These are phyloP conservation scores for Tetragonula clypearis DNA, from an alignment of 1,140 invertebrate species.

Conservation along the genomic window DNA sequence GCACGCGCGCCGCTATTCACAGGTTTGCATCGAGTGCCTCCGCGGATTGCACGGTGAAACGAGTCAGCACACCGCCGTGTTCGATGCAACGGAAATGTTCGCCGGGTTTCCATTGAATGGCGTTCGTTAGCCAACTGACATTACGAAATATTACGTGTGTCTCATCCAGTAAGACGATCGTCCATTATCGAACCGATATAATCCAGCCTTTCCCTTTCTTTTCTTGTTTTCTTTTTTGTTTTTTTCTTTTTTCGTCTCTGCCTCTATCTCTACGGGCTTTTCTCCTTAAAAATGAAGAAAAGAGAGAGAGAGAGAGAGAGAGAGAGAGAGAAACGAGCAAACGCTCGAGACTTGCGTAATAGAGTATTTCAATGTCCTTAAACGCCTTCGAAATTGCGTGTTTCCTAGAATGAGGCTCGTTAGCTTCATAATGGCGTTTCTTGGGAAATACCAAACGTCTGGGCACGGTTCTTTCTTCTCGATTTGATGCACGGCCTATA, in stretches of 20 bases:
- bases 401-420: background rate
- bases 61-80: slow-evolving; percentile 5
- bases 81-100: slow-evolving; percentile 40
- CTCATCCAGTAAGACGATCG: slow-evolving; percentile 18
- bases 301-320: too few species aligned
- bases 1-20: slow-evolving; percentile 28
- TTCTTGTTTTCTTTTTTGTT: background rate
- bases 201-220: background rate
- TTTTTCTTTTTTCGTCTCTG: background rate
- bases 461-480: background rate
- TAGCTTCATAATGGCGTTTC: background rate
- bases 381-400: background rate
- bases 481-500: background rate
- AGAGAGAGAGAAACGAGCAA: too few species aligned
- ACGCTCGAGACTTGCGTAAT: background rate
- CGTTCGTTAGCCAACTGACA: slow-evolving; percentile 63
- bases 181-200: slow-evolving; percentile 28
- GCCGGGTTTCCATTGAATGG: slow-evolving; percentile 56
- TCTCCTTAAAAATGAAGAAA: background rate
- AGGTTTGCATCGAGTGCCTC: slow-evolving; percentile 15
- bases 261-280: too few species aligned
- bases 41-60: slow-evolving; percentile 28
- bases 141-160: slow-evolving; percentile 60
- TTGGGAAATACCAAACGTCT: background rate
- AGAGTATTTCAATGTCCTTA: background rate